Percentiles rank a stretch among this genome's conserved stretches.
phyloP scores from a whole-genome alignment of 2,113 vertebrate genomes.

The Microcebus jonahi region DNA sequence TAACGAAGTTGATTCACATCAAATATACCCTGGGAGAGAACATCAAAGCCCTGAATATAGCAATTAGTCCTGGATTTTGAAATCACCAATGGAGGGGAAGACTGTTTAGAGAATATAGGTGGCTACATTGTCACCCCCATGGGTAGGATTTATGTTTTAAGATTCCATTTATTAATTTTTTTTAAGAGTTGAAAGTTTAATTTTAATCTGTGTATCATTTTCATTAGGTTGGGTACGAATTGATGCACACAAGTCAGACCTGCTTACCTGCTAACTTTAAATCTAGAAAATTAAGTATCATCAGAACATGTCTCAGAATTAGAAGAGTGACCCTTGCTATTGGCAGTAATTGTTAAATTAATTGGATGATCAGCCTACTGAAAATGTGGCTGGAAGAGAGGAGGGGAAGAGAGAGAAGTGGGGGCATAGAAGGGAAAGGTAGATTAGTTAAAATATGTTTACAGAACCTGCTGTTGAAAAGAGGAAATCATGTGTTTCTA shows the following conservation, averaged over 20 bases:
- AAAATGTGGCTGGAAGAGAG: slow-evolving; percentile 13
- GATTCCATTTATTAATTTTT: background rate
- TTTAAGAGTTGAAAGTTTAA: slow-evolving; percentile 26
- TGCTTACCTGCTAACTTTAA: slow-evolving; percentile 55
- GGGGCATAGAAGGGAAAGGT: background rate
- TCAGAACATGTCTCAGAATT: slow-evolving; percentile 34
- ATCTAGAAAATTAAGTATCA: slow-evolving; percentile 67
- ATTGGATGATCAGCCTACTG: background rate
- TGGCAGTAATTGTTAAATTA: slow-evolving; percentile 50
- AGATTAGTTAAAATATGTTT: background rate
- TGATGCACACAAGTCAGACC: background rate
- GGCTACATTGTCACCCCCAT: background rate
- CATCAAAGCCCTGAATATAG: slow-evolving; percentile 48
- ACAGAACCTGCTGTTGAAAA: background rate
- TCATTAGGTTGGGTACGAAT: slow-evolving; percentile 9
- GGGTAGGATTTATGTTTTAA: slow-evolving; percentile 49
- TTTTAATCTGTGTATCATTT: slow-evolving; percentile 56
- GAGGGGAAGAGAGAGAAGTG: background rate
- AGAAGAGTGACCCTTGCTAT: slow-evolving; percentile 36
- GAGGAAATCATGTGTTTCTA: slow-evolving; percentile 13
- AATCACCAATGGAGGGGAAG: background rate
- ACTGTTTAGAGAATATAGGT: slow-evolving; percentile 8
- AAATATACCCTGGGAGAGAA: slow-evolving; percentile 61
- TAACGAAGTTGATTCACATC: slow-evolving; percentile 64
- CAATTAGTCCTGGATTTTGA: slow-evolving; percentile 58